phyloP scores from a whole-genome alignment of 2,113 vertebrate species.

The Corythaeola cristata region DNA sequence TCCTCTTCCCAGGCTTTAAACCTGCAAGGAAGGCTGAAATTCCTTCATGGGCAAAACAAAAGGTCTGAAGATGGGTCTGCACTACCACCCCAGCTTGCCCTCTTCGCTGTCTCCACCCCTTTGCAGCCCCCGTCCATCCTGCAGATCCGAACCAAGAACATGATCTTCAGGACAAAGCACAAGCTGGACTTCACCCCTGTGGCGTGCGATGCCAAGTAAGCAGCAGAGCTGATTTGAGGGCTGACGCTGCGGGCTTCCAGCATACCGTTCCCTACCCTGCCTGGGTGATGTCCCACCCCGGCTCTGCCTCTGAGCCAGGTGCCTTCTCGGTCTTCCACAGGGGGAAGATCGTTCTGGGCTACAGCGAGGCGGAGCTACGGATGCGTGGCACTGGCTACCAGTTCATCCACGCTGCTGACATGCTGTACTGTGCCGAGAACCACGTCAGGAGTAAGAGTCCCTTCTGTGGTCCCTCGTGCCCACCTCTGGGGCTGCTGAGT shows the following conservation, averaged over 20 bases:
- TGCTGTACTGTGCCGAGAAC: conserved; percentile 47
- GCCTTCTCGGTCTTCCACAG: accelerated
- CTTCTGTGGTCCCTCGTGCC: not conserved
- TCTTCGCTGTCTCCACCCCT: conserved; percentile 80
- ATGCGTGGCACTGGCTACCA: conserved; percentile 6
- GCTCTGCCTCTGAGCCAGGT: not conserved
- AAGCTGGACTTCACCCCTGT: conserved; percentile 83
- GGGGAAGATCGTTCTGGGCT: conserved; percentile 29
- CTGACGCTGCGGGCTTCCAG: not conserved
- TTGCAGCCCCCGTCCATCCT: conserved; percentile 77
- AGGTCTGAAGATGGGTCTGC: conserved; percentile 66
- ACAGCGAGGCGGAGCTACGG: conserved; percentile 4
- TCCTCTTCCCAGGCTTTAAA: conserved; percentile 71
- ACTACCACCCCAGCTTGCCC: conserved; percentile 69
- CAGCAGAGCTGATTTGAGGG: not conserved
- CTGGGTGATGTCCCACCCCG: not conserved
- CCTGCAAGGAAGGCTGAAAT: conserved; percentile 80
- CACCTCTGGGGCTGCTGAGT: not conserved
- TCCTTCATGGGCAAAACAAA: conserved; percentile 77
- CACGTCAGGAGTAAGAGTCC: conserved; percentile 27
- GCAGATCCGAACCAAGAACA: conserved; percentile 78
- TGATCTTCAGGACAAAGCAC: conserved; percentile 83
- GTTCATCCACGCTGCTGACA: not conserved
- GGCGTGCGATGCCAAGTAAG: conserved; percentile 79
- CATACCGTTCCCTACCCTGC: accelerated